Base-by-base conservation (phyloP, 2,888 invertebrate species). In the Magallana nippona region DNA sequence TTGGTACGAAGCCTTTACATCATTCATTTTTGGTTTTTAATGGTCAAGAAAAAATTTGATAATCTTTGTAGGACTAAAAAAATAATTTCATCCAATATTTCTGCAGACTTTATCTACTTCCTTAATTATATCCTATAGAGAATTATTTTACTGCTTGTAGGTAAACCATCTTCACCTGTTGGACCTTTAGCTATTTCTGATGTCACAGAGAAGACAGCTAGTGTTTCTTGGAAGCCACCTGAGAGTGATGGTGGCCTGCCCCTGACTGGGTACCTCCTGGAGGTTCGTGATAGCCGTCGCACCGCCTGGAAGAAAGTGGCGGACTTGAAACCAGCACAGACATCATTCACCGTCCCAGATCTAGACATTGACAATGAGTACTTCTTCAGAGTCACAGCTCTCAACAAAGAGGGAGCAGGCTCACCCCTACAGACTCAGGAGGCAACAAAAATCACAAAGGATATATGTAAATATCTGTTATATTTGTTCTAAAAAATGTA, bases 101-200 rank as follows among this genome's bases (percentile, higher is more conserved):
- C 8, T 3, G 3, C 44, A 44, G 44, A 44, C 44, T 44, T 44
- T 44, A 44, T 44, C 44, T 44, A 3, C 8, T 44, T 8, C 44
- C 44, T 8, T 44, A 44, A 19, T 17, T 11, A 71, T 22, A 3
- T 22, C 19, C 19, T 60, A 55, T 27, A 78, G 8, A 55, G 55
- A 10, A 55, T 11, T 19, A 11, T 71, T 55, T 77, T 84, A 15
- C 22, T 63, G 27, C 55, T 85, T 87, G 19, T 88, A 94, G 99
- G 98, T 94, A 96, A 97, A 91, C 99, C 99, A 78, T 96, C 96
- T 63, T 97, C 97, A 92, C 99, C 99, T 60, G 97, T 97, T 92
- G 98, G 98, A 93, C 94, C 94, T 78, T 95, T 98, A 80, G 95
- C 95, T 87, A 96, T 97, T 19, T 96, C 96, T 58, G 97, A 97